These are phyloP conservation scores for Tauraco hartlaubi DNA, from an alignment of 2,797 vertebrate species.

Conservation along the genomic window DNA sequence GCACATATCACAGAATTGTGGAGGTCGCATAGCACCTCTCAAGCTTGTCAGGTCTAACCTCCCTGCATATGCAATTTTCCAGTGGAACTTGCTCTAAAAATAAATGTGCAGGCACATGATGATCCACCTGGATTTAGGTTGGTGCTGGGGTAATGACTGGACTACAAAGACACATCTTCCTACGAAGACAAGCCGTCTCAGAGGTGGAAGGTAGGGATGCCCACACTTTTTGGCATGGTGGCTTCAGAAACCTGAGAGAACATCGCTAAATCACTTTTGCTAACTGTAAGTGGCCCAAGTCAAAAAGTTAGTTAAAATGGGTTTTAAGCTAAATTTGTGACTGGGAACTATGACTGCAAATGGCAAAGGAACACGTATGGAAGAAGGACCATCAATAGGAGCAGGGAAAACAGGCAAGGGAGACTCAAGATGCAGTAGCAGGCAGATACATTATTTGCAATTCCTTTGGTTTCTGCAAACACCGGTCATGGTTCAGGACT, in stretches of 20 bases:
- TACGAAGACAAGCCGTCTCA: neutral
- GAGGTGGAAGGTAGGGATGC: neutral
- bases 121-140: neutral
- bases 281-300: neutral
- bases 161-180: neutral
- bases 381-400: accelerated
- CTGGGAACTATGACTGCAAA: neutral
- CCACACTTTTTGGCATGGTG: neutral
- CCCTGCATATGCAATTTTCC: neutral
- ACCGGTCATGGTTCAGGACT: neutral
- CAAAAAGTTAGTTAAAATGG: neutral
- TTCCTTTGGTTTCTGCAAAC: neutral
- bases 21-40: neutral
- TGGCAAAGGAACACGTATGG: neutral
- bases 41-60: neutral
- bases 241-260: neutral
- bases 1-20: neutral
- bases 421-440: neutral
- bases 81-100: neutral
- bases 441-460: neutral
- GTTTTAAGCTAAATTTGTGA: neutral
- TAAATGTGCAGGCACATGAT: neutral
- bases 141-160: neutral
- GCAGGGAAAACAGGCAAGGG: neutral
- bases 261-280: neutral